Conservation (phyloP, 2,888 invertebrate species). For the Andrena trimmerana region DNA sequence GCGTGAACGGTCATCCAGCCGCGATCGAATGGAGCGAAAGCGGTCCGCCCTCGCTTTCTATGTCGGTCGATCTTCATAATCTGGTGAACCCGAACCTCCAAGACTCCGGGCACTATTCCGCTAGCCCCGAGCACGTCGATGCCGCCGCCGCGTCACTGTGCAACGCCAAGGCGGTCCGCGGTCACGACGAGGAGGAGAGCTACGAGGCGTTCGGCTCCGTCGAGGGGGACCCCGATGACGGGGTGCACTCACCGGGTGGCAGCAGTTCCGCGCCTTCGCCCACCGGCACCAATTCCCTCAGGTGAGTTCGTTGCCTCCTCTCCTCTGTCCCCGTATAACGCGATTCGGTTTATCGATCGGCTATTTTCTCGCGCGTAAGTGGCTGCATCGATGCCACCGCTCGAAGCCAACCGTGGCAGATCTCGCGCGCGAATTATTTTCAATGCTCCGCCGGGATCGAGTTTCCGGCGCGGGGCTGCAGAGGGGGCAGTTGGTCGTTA, state of each 20-base stretch:
- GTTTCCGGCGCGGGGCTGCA: conserved; percentile 5
- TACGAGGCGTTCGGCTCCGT: conserved; percentile 83
- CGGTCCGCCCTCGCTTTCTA: conserved; percentile 79
- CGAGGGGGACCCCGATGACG: conserved; percentile 73
- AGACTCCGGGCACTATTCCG: conserved; percentile 74
- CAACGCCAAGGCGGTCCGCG: conserved; percentile 55
- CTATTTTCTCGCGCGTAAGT: too few species aligned
- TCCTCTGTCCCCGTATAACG: conserved; percentile 12
- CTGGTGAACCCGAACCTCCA: conserved; percentile 64
- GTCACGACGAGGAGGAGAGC: conserved; percentile 79
- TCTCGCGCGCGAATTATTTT: conserved; percentile 31
- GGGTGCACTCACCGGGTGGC: conserved; percentile 77
- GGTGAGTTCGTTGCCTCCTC: conserved; percentile 62
- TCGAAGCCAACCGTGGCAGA: not conserved
- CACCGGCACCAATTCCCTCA: conserved; percentile 74
- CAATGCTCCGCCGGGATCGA: not conserved
- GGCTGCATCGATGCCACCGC: not conserved
- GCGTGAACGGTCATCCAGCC: conserved; percentile 53
- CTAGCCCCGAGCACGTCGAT: conserved; percentile 69
- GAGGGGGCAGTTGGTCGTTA: conserved; percentile 36
- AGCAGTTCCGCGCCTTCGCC: conserved; percentile 82
- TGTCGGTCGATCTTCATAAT: conserved; percentile 73
- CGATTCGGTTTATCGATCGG: conserved; percentile 23
- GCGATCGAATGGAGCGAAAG: conserved; percentile 61
- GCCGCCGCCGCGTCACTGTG: conserved; percentile 23